Base-by-base conservation (phyloP, 2,113 vertebrate genomes). In the Corvus cornix region DNA sequence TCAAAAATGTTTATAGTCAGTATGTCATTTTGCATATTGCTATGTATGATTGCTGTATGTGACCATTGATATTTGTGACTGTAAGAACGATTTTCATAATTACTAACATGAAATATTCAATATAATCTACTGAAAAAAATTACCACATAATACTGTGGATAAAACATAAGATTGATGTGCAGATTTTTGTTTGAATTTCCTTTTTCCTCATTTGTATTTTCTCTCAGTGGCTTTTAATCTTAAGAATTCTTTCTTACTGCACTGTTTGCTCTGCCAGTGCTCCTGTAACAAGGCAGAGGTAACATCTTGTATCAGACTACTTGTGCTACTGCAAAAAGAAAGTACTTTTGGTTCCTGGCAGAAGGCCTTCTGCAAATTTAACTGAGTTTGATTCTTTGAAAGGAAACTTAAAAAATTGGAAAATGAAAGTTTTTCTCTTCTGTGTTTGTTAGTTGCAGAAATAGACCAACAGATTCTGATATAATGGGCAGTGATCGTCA, bases 401-500 rank as follows among this genome's bases (percentile, higher is more conserved):
- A 93, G 68, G 59, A 93, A 85, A 48, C 81, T 7, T 74, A 21
- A 68, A 84, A 58, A 31, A 16, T 6, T 41, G 46, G 41, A 88
- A 72, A 31, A 20, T 86, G 31, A 67, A 76, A 59, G 20, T 81
- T 95, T 92, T 48, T 90, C 62, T 84, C 51, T 44, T 69, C 58
- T 64, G 55, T 82, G 33, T 84, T 95, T 84, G 66, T 72, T 92
- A 99, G 99, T 91, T 99, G 99, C 79, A 80, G 98, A 84, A 98
- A 81, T 43, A 98, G 91, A 24, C 85, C 97, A 7, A 84, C 95
- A 1, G 98, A 99, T 80, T 97, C 98, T 8, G 99, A 99, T 33
- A 96, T 99, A 41, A 98, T 98, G 0, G 99, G 98, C 21, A 98
- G 98, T 8, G 99, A 99, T 79, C 96, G 96, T 89, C 96, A 98